phyloP scores from a whole-genome alignment of 1,140 invertebrate species.

The Lerema accius region DNA sequence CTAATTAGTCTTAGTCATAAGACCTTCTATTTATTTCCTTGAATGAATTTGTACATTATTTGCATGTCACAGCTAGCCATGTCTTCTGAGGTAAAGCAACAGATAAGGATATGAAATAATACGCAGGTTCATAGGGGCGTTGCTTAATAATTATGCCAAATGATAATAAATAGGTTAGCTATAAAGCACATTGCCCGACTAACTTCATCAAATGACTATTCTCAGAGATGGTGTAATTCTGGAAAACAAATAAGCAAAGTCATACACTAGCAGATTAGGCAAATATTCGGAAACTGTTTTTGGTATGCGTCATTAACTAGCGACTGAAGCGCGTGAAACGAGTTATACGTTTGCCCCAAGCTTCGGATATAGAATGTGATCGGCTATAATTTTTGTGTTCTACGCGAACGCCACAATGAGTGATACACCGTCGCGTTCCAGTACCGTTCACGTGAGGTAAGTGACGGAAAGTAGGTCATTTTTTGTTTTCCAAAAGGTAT shows the following conservation, averaged over 20 bases:
- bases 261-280: conserved; percentile 34
- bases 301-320: conserved; percentile 57
- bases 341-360: conserved; percentile 66
- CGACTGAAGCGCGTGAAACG: conserved; percentile 74
- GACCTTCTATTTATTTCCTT: conserved; percentile 18
- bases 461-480: conserved; percentile 25
- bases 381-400: conserved; percentile 81
- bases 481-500: too few species aligned
- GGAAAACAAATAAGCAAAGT: too few species aligned
- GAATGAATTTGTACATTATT: conserved; percentile 21
- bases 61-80: conserved; percentile 22
- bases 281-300: conserved; percentile 40
- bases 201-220: too few species aligned
- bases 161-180: too few species aligned
- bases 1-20: conserved; percentile 28
- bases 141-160: too few species aligned
- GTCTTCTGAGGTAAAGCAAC: not conserved
- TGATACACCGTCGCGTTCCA: conserved; percentile 41
- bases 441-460: conserved; percentile 34
- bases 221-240: too few species aligned
- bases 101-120: too few species aligned
- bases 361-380: conserved; percentile 79
- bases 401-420: conserved; percentile 61
- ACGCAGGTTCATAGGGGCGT: too few species aligned
- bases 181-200: too few species aligned